These are phyloP conservation scores for Periphyllus acericola DNA, from an alignment of 2,888 invertebrate species.

Conservation along the genomic window DNA sequence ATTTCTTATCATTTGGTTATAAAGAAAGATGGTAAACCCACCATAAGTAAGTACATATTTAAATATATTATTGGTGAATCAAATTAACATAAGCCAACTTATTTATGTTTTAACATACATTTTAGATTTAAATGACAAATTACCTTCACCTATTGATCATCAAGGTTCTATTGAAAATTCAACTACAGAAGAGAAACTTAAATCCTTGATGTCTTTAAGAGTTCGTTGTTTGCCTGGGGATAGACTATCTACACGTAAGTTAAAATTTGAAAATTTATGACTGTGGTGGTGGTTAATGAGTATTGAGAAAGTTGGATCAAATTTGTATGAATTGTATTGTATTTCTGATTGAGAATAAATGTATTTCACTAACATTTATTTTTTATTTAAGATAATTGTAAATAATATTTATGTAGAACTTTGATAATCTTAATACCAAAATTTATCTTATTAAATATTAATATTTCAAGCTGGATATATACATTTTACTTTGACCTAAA, in stretches of 20 bases:
- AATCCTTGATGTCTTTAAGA: not conserved
- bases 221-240: slow-evolving; percentile 22
- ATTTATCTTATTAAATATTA: too few species aligned
- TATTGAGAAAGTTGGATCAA: not conserved
- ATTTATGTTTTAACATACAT: slow-evolving; percentile 21
- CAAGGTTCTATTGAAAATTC: not conserved
- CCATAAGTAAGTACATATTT: not conserved
- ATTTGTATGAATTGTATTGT: too few species aligned
- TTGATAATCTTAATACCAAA: too few species aligned
- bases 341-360: too few species aligned
- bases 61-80: too few species aligned
- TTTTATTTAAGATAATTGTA: too few species aligned
- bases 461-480: too few species aligned
- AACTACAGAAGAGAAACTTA: not conserved
- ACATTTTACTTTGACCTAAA: too few species aligned
- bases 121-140: not conserved
- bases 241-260: slow-evolving; percentile 8
- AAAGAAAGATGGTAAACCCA: not conserved
- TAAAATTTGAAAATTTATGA: not conserved
- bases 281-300: not conserved
- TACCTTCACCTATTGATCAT: too few species aligned
- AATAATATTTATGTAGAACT: too few species aligned
- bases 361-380: too few species aligned
- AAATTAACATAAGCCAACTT: not conserved
- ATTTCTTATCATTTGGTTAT: slow-evolving; percentile 25